Evolutionary conservation across 1,140 invertebrate genomes (phyloP), one percentile per base, ranked within the genome.

Genomic region (Orius insidiosus): DNA sequence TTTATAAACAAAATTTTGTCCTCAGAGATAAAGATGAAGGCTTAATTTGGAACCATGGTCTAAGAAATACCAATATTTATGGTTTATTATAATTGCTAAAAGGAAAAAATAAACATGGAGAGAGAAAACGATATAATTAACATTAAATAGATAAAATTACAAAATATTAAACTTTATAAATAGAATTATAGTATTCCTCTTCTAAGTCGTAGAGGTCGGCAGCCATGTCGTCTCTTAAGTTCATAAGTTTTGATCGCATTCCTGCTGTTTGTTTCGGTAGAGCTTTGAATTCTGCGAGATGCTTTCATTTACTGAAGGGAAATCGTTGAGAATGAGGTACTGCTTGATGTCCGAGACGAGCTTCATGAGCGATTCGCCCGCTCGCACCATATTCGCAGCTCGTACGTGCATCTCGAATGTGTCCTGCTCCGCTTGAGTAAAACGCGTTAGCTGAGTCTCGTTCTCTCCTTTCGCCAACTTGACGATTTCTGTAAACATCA

Each of bases 331-430:
- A 52, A 96, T 95, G 13, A 96, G 66, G 60, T 94, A 96, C 56
- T 96, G 90, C 59, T 96, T 96, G 10, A 97, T 85, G 60, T 96
- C 90, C 0, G 89, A 89, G 3, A 96, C 87, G 3, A 96, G 66
- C 64, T 96, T 95, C 82, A 95, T 92, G 9, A 96, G 61, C 0
- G 87, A 93, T 68, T 97, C 90, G 1, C 88, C 89, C 51, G 92
- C 92, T 57, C 90, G 67, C 0, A 94, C 73, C 59, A 96, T 94
- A 62, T 95, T 95, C 2, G 88, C 84, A 31, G 88, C 84, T 59
- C 90, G 68, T 0, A 96, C 89, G 66, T 93, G 84, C 86, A 96
- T 94, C 70, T 97, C 92, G 64, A 85, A 95, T 38, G 87, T 85
- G 54, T 93, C 87, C 59, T 94, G 86, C 63, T 95, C 89, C 60